Percentiles rank a stretch among this genome's conserved stretches.
Conservation (phyloP, 2,888 invertebrate genomes). For the Ectropis crepuscularia region DNA sequence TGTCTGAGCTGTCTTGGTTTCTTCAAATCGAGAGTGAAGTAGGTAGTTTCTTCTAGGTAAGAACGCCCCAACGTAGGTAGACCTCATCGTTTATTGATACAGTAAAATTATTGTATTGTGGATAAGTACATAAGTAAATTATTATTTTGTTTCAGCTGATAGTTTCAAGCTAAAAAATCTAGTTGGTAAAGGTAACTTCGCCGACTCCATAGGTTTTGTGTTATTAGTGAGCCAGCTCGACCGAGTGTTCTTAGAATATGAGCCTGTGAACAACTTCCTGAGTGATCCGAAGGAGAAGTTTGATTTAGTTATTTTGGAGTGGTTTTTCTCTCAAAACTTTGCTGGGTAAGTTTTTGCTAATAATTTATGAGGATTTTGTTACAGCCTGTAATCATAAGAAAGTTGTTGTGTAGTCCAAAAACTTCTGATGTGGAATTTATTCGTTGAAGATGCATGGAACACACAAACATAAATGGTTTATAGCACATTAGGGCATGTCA, state of each 20-base stretch:
- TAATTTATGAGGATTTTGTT: not conserved
- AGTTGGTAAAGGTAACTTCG: conserved; percentile 53
- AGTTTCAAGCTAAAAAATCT: conserved; percentile 57
- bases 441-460: too few relatives aligned
- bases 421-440: not conserved
- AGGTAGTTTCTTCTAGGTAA: too few relatives aligned
- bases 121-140: not conserved
- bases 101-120: not conserved
- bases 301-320: conserved; percentile 63
- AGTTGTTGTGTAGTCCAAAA: not conserved
- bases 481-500: too few relatives aligned
- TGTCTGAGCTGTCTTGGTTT: too few relatives aligned
- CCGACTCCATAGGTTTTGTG: conserved; percentile 49
- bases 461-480: too few relatives aligned
- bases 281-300: conserved; percentile 60
- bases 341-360: conserved; percentile 45
- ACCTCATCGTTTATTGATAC: not conserved
- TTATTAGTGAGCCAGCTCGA: conserved; percentile 50
- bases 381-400: not conserved
- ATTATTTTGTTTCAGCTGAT: conserved; percentile 52
- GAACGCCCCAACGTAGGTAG: too few relatives aligned
- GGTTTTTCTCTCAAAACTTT: conserved; percentile 59
- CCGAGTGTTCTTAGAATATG: conserved; percentile 48
- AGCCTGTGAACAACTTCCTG: conserved; percentile 49
- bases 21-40: too few relatives aligned